Evolutionary conservation across 2,888 invertebrate genomes (phyloP), one percentile per base, ranked within the genome.

Genomic region (Noctua fimbriata): DNA sequence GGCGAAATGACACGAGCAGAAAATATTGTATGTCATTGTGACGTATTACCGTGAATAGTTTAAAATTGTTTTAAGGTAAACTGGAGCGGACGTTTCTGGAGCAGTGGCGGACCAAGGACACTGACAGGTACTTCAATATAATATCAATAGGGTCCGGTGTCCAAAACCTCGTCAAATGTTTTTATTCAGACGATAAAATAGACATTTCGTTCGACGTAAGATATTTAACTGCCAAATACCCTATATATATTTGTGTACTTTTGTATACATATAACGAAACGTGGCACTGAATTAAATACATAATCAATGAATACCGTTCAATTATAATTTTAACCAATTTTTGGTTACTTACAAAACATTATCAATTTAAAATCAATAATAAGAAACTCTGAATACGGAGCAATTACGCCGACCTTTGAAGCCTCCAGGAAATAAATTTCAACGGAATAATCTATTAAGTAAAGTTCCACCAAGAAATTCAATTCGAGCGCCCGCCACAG

Each of bases 401-500:
- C 70, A 87, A 84, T 70, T 75, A 82, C 65, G 58, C 49, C 65
- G 69, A 81, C 76, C 73, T 85, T 79, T 81, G 67, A 83, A 79
- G 79, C 63, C 49, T 74, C 44, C 47, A 72, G 70, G 63, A 87
- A 85, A 82, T 79, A 87, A 75, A 85, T 81, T 83, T 83, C 75
- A 88, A 76, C 73, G 73, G 69, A 87, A 86, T 86, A 79, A 86
- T 88, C 77, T 88, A 82, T 79, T 86, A 79, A 77, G 73, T 73
- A 81, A 86, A 83, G 86, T 88, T 88, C n/a, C 60, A 79, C 77
- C 73, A 80, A 88, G 83, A 87, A 86, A 87, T 88, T 86, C 83
- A 88, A 87, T 87, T 87, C 75, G 41, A 85, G 65, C 75, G 63
- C 58, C 76, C 73, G 14, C 73, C 69, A 86, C 80, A 36, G 63